Base-by-base conservation (phyloP, 2,888 invertebrate species). In the Malthinus seriepunctatus region DNA sequence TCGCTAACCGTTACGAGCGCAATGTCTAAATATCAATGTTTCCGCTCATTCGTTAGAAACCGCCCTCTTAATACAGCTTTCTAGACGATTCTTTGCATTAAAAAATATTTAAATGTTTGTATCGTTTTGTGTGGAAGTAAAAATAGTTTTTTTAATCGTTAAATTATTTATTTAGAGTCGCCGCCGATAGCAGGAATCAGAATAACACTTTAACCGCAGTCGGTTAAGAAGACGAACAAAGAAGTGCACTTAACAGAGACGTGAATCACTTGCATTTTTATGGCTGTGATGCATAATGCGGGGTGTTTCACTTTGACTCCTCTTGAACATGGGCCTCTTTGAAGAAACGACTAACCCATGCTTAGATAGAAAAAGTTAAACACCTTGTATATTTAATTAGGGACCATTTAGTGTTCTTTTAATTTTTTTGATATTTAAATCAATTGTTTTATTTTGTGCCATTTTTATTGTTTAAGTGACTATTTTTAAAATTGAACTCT, bases 141-240 rank as follows among this genome's bases (percentile, higher is more conserved):
- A n/a, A n/a, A n/a, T n/a, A n/a, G n/a, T n/a, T n/a, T n/a, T n/a
- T n/a, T n/a, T n/a, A n/a, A n/a, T n/a, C n/a, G n/a, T n/a, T n/a
- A n/a, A n/a, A n/a, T n/a, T n/a, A n/a, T 12, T 59, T 56, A 9
- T 61, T 75, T 68, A 84, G 83, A 83, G 79, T 82, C 81, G 72
- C 82, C 81, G 72, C 82, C 80, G 80, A 82, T 83, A 78, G 80
- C 79, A 79, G 83, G 83, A 73, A 79, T 83, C 81, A 81, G 81
- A 80, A 83, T 83, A 82, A 83, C 79, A 77, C 80, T 83, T 73
- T 84, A 78, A 82, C 83, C 63, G 79, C 80, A 60, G 81, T 83
- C 68, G 81, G 77, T 46, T 78, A 70, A 77, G 48, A 45, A 58
- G 58, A 49, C 23, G 52, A 49, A n/a, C n/a, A n/a, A 60, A 64